Base-by-base conservation (phyloP, 2,888 invertebrate genomes). In the Buathra laborator region DNA sequence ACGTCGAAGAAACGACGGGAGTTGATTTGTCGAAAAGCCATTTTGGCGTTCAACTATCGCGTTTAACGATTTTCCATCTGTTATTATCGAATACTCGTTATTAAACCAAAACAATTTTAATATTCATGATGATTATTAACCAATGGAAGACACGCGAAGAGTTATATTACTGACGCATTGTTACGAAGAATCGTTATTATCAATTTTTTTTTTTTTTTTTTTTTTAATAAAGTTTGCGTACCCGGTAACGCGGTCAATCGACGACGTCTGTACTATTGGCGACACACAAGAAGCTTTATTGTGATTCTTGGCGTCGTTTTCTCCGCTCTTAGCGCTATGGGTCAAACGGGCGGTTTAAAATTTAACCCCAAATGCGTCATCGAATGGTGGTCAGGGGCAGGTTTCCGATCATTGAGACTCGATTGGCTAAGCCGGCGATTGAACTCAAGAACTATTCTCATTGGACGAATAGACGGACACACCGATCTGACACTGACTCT, bases 331-430 rank as follows among this genome's bases (percentile, higher is more conserved):
- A 78, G 68, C 56, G 68, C 32, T 53, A 29, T 70, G 53, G 88
- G 89, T 88, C 90, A 89, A 90, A 90, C 88, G 86, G 86, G 87
- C 4, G 87, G 87, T 91, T 90, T 78, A 87, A 84, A 85, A 82
- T 88, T 90, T 86, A 88, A 90, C 89, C 90, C 81, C 70, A 84
- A 86, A 84, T 90, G 89, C 90, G 92, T 92, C 90, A 92, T 86
- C 88, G 86, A 72, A 64, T 80, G 44, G 82, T 87, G 87, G 88
- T 87, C 88, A 88, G 89, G 87, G 89, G 90, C 90, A 85, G 59
- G 78, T 59, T 78, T 19, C 37, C 78, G 70, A 78, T 78, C 81
- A 86, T 86, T 84, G 71, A 78, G 72, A 86, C 77, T 71, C 72
- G 81, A 88, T 88, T 86, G 85, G 83, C 75, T 74, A 44, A 82